A percentile compares a stretch with the other conserved stretches of the same genome.
phyloP scores from a whole-genome alignment of 1,140 invertebrate genomes.

The Grapholita molesta region DNA sequence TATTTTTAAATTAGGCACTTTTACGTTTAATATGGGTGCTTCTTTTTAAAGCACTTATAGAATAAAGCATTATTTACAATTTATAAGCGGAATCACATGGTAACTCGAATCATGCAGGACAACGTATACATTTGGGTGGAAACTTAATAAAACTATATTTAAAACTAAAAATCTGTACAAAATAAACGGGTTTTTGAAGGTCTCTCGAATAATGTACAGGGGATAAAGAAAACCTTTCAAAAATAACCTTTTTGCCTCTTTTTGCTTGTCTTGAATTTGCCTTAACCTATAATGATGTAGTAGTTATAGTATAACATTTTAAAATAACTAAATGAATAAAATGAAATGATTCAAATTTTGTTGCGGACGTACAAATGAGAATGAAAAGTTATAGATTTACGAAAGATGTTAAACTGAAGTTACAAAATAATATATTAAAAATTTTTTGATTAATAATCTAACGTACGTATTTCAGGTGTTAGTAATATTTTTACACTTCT shows the following conservation, averaged over 20 bases:
- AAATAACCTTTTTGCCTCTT: conserved; percentile 66
- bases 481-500: background rate
- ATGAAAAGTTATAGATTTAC: no score
- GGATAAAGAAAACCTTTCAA: conserved; percentile 64
- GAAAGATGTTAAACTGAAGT: no score
- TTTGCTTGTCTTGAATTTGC: conserved; percentile 65
- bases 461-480: background rate
- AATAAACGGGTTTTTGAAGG: conserved; percentile 59
- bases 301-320: conserved; percentile 22
- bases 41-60: background rate
- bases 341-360: background rate
- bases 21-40: background rate
- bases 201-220: conserved; percentile 66
- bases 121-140: conserved; percentile 47
- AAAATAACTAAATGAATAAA: background rate
- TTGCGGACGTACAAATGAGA: no score
- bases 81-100: conserved; percentile 59
- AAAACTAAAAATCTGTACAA: conserved; percentile 50
- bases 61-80: conserved; percentile 60
- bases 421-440: background rate
- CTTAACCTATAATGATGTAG: conserved; percentile 36
- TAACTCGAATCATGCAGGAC: conserved; percentile 70
- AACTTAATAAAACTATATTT: conserved; percentile 33
- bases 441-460: background rate
- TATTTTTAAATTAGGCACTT: background rate